phyloP scores from a whole-genome alignment of 2,888 invertebrate species.

The Onchidella celtica region DNA sequence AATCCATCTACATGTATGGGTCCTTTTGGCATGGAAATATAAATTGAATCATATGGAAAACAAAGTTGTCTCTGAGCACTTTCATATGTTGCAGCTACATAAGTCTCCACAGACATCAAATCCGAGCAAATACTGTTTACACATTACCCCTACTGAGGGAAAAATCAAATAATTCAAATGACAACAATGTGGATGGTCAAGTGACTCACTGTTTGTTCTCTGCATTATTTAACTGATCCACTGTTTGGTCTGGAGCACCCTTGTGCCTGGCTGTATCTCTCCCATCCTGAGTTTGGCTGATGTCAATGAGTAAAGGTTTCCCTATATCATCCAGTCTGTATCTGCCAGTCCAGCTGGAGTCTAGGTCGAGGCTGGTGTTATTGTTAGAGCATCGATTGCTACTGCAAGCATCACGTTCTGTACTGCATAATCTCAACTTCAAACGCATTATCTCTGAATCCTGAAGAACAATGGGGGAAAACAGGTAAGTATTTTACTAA shows the following conservation, averaged over 20 bases:
- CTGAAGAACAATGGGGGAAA: no score
- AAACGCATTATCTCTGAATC: conserved; percentile 46
- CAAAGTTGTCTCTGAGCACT: no score
- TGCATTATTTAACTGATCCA: neutral
- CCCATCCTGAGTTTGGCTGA: neutral
- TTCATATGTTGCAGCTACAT: no score
- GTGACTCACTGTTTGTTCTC: conserved; percentile 11
- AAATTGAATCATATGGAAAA: no score
- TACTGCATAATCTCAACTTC: conserved; percentile 41
- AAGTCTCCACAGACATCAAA: no score
- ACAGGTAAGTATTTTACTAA: no score
- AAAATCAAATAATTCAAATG: no score
- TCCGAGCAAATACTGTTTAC: no score
- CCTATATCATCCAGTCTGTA: conserved; percentile 21
- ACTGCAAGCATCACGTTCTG: neutral
- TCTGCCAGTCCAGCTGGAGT: neutral
- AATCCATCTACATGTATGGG: no score
- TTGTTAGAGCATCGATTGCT: neutral
- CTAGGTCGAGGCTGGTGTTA: neutral
- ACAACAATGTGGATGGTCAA: no score
- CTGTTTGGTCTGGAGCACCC: neutral
- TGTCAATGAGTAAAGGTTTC: conserved; percentile 1
- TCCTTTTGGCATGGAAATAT: no score
- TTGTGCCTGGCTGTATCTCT: neutral
- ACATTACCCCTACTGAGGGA: no score